phyloP scores from a whole-genome alignment of 2,888 invertebrate species.

The Apamea epomidion region DNA sequence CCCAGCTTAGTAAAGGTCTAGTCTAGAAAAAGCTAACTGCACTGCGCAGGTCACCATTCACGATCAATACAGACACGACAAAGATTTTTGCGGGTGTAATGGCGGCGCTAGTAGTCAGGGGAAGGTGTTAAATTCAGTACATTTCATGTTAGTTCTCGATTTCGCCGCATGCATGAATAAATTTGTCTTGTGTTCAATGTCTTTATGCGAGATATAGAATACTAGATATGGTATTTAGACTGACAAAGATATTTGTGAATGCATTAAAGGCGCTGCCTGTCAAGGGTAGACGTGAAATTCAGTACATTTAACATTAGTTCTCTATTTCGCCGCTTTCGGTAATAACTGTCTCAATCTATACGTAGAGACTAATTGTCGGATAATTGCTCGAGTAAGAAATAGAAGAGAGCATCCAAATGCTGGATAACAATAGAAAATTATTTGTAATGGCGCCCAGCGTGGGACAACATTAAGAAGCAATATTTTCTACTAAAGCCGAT shows the following conservation, averaged over 20 bases:
- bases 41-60: conserved; percentile 29
- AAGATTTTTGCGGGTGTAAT: neutral
- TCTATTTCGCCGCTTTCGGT: neutral
- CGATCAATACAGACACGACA: conserved; percentile 14
- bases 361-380: neutral
- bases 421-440: neutral
- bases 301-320: neutral
- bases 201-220: neutral
- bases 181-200: neutral
- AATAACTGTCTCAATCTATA: neutral
- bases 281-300: neutral
- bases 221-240: neutral
- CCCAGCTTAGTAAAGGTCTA: neutral
- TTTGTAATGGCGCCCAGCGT: neutral
- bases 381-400: neutral
- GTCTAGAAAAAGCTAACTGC: neutral
- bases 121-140: neutral
- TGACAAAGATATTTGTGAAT: neutral
- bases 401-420: neutral
- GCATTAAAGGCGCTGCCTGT: neutral
- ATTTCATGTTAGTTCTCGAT: conserved; percentile 13
- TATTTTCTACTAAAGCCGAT: neutral
- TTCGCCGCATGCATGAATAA: conserved; percentile 2
- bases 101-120: neutral
- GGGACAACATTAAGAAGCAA: neutral